A percentile compares a stretch with the other conserved stretches of the same genome.
Evolutionary conservation across 2,888 invertebrate species (phyloP).

Genomic region (Pyrocoelia pectoralis): DNA sequence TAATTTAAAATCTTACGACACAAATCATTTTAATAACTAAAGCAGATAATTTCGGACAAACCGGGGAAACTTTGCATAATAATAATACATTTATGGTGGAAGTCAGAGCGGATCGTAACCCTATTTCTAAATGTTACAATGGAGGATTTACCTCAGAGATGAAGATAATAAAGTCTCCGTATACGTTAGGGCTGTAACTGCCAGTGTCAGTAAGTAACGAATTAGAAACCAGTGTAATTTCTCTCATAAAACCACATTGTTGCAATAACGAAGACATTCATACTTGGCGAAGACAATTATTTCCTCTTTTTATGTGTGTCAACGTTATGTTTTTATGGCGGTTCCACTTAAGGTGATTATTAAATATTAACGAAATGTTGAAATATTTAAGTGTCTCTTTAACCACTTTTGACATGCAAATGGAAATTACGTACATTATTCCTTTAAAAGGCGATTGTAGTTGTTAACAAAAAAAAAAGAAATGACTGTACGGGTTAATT

Average conservation of each 20-base stretch:
- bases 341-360: neutral
- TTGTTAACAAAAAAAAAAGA: too few relatives aligned
- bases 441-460: too few relatives aligned
- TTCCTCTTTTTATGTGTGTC: neutral
- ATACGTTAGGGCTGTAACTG: slow-evolving; percentile 13
- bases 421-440: too few relatives aligned
- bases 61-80: slow-evolving; percentile 11
- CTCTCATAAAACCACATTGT: slow-evolving; percentile 11
- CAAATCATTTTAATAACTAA: slow-evolving; percentile 11
- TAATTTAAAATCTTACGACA: slow-evolving; percentile 1
- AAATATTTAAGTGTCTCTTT: too few relatives aligned
- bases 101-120: slow-evolving; percentile 10
- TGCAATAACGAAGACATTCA: slow-evolving; percentile 6
- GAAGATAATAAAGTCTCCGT: slow-evolving; percentile 14
- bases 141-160: slow-evolving; percentile 16
- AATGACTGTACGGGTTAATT: too few relatives aligned
- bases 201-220: slow-evolving; percentile 10
- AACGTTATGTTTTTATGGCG: neutral
- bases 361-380: too few relatives aligned
- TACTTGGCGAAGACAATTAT: neutral
- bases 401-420: too few relatives aligned
- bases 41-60: slow-evolving; percentile 15
- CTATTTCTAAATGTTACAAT: slow-evolving; percentile 12
- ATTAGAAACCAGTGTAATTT: slow-evolving; percentile 10
- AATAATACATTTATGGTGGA: slow-evolving; percentile 11